phyloP scores from a whole-genome alignment of 2,797 vertebrate species.

The Propithecus perrieri region DNA sequence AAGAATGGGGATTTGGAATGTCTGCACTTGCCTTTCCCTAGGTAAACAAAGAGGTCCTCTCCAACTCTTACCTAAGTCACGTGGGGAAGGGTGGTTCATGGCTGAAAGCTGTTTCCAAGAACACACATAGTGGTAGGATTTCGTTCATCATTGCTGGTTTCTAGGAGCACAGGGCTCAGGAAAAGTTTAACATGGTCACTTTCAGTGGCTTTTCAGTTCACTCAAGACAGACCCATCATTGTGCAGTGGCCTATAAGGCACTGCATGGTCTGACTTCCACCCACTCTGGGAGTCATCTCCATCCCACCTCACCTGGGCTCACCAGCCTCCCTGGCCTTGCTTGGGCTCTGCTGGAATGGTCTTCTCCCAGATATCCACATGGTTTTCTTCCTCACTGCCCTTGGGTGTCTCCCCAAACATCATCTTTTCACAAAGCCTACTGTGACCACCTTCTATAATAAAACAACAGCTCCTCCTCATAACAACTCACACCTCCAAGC shows the following conservation, averaged over 20 bases:
- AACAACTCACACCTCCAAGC: neutral
- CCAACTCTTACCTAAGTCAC: neutral
- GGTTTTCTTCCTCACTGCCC: neutral
- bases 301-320: neutral
- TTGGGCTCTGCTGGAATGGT: neutral
- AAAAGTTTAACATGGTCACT: neutral
- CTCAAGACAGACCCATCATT: neutral
- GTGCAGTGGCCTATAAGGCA: neutral
- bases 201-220: neutral
- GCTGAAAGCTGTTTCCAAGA: neutral
- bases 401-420: neutral
- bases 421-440: neutral
- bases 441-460: neutral
- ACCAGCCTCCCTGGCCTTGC: neutral
- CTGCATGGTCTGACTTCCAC: rapidly evolving
- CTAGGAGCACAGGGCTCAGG: neutral
- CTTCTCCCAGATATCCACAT: neutral
- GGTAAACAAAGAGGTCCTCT: neutral
- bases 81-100: rapidly evolving
- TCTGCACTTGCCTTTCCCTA: neutral
- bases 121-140: neutral
- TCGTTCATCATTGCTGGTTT: neutral
- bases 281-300: neutral
- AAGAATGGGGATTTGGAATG: neutral
- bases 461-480: neutral